Percentiles rank a stretch among this genome's conserved stretches.
phyloP scores from a whole-genome alignment of 2,797 vertebrate species.

The Mormyrops boulengeri region DNA sequence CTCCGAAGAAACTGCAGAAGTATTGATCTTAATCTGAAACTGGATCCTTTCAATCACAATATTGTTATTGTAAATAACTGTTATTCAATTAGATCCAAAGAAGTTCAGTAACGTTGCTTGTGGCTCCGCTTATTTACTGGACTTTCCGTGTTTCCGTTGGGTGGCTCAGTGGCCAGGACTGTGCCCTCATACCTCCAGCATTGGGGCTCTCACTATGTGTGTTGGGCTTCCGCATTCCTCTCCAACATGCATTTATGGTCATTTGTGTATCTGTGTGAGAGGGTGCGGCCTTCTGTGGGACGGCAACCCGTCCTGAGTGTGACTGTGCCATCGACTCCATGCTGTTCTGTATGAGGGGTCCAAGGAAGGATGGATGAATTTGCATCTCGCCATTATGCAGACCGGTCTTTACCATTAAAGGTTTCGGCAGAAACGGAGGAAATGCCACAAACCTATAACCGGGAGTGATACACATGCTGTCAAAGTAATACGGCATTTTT shows the following conservation, averaged over 20 bases:
- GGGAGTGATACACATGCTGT: neutral
- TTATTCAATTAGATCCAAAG: neutral
- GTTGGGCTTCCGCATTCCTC: neutral
- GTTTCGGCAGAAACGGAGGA: neutral
- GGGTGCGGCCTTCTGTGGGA: neutral
- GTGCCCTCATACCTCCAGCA: neutral
- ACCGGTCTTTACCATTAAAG: neutral
- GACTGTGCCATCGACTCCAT: neutral
- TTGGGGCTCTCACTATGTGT: neutral
- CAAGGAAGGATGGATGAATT: neutral
- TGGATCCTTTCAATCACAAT: neutral
- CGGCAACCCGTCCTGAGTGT: neutral
- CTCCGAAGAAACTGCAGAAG: neutral
- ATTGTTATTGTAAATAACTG: neutral
- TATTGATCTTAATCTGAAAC: neutral
- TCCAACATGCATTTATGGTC: neutral
- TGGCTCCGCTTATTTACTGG: neutral
- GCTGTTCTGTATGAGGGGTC: neutral
- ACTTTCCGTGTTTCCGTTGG: neutral
- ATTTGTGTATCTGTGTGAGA: neutral
- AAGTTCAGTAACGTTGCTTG: neutral
- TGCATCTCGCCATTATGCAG: neutral
- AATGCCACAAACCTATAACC: neutral
- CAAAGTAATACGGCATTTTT: neutral
- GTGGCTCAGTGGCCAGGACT: neutral